Conservation (phyloP, 2,797 vertebrate genomes). For the Euphonia xanthogaster region DNA sequence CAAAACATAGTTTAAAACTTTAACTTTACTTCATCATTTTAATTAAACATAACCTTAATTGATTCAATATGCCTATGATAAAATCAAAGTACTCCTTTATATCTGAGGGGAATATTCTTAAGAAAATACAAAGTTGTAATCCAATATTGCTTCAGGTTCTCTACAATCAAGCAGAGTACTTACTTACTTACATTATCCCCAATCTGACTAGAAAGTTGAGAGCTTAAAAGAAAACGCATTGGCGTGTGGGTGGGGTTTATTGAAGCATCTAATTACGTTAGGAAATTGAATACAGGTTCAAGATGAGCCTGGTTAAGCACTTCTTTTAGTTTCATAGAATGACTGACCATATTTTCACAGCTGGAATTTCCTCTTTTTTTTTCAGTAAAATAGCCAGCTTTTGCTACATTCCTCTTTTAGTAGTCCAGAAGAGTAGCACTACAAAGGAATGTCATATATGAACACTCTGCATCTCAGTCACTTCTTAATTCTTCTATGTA, state of each 20-base stretch:
- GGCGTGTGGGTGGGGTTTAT: constrained; percentile 76
- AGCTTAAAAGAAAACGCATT: constrained; percentile 68
- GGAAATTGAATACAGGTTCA: constrained; percentile 75
- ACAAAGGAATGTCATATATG: constrained; percentile 20
- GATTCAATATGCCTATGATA: constrained; percentile 48
- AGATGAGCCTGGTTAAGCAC: constrained; percentile 67
- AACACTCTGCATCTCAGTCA: not conserved
- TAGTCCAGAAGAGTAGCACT: constrained; percentile 23
- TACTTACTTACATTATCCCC: constrained; percentile 58
- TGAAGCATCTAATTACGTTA: constrained; percentile 75
- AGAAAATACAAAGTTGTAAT: constrained; percentile 71
- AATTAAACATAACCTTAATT: constrained; percentile 61
- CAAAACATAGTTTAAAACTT: constrained; percentile 32
- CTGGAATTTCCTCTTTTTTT: constrained; percentile 56
- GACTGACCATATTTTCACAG: constrained; percentile 70
- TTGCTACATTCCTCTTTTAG: constrained; percentile 28
- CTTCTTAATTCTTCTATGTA: not conserved
- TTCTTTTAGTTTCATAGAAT: constrained; percentile 71
- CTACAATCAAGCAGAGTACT: constrained; percentile 66
- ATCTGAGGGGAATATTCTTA: constrained; percentile 38
- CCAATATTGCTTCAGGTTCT: constrained; percentile 64
- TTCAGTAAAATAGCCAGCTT: constrained; percentile 37
- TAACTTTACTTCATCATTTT: constrained; percentile 32
- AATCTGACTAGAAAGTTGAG: constrained; percentile 66
- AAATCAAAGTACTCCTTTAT: constrained; percentile 12